A percentile compares a stretch with the other conserved stretches of the same genome.
These are phyloP conservation scores for Dichetophora obliterata DNA, from an alignment of 2,888 invertebrate genomes.

Conservation along the genomic window DNA sequence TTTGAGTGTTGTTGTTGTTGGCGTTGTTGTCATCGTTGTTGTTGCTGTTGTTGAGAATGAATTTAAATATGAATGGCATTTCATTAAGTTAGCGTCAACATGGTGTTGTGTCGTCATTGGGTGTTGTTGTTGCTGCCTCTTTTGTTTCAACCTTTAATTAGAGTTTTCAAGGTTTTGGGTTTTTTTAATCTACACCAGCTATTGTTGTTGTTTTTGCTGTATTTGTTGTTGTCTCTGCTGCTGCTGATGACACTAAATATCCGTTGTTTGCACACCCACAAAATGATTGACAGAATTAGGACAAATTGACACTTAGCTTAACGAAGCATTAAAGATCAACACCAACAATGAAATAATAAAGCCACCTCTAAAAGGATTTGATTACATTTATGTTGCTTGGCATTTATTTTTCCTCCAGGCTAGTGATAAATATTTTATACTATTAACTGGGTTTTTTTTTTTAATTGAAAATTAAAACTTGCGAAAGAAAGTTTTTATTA, in stretches of 20 bases:
- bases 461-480: background rate
- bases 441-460: background rate
- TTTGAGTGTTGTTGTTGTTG: no score
- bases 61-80: constrained; percentile 42
- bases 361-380: constrained; percentile 18
- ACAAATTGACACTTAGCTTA: constrained; percentile 42
- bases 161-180: constrained; percentile 37
- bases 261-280: constrained; percentile 37
- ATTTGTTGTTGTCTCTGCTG: background rate
- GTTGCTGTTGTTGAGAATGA: constrained; percentile 16
- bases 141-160: constrained; percentile 35
- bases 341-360: background rate
- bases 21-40: constrained; percentile 1
- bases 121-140: constrained; percentile 19
- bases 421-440: background rate
- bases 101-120: constrained; percentile 18
- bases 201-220: constrained; percentile 1
- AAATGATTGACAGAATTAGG: constrained; percentile 65
- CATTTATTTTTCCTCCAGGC: background rate
- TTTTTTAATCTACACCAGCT: constrained; percentile 24
- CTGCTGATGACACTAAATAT: constrained; percentile 41
- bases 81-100: constrained; percentile 8
- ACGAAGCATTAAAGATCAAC: constrained; percentile 33
- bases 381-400: background rate
- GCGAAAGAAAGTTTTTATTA: background rate